These are phyloP conservation scores for Anhinga anhinga DNA, from an alignment of 2,113 vertebrate genomes.

Conservation along the genomic window DNA sequence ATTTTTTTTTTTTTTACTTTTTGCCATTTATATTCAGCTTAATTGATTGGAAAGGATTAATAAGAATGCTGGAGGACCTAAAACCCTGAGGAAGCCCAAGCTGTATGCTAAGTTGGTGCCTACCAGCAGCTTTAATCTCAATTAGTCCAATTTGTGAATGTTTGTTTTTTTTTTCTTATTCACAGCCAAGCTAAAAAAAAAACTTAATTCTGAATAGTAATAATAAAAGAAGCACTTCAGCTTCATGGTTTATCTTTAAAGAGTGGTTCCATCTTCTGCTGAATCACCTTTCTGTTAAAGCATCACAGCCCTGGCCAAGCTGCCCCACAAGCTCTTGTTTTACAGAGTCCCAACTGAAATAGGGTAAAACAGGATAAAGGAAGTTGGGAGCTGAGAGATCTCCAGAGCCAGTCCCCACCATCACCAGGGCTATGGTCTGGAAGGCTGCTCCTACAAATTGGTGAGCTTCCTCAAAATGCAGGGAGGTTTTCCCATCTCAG, in stretches of 20 bases:
- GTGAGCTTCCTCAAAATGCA: background rate
- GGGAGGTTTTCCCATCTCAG: background rate
- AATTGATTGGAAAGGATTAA: conserved; percentile 38
- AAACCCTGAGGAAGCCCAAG: background rate
- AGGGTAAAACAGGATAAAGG: background rate
- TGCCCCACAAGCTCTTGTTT: background rate
- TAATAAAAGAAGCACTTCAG: conserved; percentile 27
- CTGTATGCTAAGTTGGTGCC: background rate
- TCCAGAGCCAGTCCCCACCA: background rate
- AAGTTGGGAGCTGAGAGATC: background rate
- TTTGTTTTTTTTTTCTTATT: conserved; percentile 45
- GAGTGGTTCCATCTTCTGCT: background rate
- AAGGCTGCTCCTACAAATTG: background rate
- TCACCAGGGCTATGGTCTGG: background rate
- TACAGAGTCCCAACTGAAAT: background rate
- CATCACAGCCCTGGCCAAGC: background rate
- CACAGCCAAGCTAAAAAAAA: conserved; percentile 52
- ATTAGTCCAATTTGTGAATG: conserved; percentile 38
- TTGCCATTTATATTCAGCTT: background rate
- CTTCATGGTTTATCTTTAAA: conserved; percentile 47
- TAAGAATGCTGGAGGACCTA: background rate
- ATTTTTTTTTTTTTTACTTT: background rate
- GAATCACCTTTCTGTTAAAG: conserved; percentile 18
- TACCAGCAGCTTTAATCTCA: conserved; percentile 41
- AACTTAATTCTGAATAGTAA: conserved; percentile 37